These are phyloP conservation scores for Pomatorhinus ruficollis DNA, from an alignment of 2,113 vertebrate genomes.

Conservation along the genomic window DNA sequence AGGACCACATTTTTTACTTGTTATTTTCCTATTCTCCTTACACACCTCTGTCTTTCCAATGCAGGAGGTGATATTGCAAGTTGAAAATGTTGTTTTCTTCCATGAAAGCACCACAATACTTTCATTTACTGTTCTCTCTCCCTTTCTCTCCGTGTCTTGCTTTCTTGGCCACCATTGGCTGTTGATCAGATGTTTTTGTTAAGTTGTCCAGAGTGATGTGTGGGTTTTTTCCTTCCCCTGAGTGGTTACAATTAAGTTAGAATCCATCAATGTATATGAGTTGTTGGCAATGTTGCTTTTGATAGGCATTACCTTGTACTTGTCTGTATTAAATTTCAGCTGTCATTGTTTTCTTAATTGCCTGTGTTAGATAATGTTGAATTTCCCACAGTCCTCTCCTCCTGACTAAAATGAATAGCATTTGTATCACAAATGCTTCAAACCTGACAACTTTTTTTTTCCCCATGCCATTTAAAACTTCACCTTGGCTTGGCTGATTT, in stretches of 20 bases:
- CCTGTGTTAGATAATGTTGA: constrained; percentile 59
- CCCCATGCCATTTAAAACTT: constrained; percentile 60
- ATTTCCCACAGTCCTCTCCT: constrained; percentile 68
- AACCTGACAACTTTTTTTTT: constrained; percentile 61
- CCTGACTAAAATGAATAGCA: constrained; percentile 62
- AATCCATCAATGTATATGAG: constrained; percentile 54
- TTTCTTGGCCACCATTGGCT: background rate
- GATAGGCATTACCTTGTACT: constrained; percentile 63
- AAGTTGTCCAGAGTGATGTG: constrained; percentile 51
- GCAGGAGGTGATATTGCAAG: background rate
- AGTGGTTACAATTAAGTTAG: constrained; percentile 65
- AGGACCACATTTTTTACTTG: background rate
- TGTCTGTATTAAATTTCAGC: constrained; percentile 72
- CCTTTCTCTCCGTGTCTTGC: background rate
- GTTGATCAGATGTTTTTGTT: constrained; percentile 53
- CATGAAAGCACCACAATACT: background rate
- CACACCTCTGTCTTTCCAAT: background rate
- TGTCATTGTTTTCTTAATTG: constrained; percentile 76
- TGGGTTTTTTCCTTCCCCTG: constrained; percentile 1
- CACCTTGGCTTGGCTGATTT: constrained; percentile 23
- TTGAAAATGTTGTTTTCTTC: background rate
- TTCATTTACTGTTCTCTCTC: background rate
- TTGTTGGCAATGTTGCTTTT: constrained; percentile 66
- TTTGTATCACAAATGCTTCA: constrained; percentile 59
- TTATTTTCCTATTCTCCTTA: background rate